Base-by-base conservation (phyloP, 1,140 invertebrate genomes). In the Neotoxoptera formosana region DNA sequence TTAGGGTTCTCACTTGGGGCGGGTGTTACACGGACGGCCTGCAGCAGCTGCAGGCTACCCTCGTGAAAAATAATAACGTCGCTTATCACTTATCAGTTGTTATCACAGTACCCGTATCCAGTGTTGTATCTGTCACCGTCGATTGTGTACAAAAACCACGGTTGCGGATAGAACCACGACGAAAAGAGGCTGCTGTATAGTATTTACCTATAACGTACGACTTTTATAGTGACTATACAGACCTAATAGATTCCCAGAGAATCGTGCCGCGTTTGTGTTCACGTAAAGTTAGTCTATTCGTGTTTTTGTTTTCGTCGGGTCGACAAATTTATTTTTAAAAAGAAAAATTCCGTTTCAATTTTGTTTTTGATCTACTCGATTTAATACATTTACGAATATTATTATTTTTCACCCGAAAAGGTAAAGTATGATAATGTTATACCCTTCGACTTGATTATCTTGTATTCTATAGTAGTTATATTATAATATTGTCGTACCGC, bases 281-380 rank as follows among this genome's bases (percentile, higher is more conserved):
- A n/a, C 41, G 25, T 20, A 41, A 90, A 41, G 14, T 30, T 1
- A 41, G 41, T 23, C 34, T 84, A 86, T 93, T 93, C 81, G 81
- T 93, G 81, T 86, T 56, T 92, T 92, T 92, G 91, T 92, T 93
- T 86, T 84, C 81, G 56, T 93, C 21, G 47, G 81, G 34, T 84
- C 56, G 86, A 93, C 81, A 93, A 93, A 93, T 93, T 93, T 86
- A 93, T 93, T 93, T 93, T 93, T 93, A 93, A 56, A 93, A 93
- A 93, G 47, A 93, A 93, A 93, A 93, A 93, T 93, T 93, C 91
- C 91, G 47, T 76, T 91, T 93, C 81, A 41, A 53, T 34, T 23
- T 41, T 84, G 91, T 83, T 93, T 93, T 93, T n/a, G 60, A 76
- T 76, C 23, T 86, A 93, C 45, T 86, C 30, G 48, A 53, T 45